Evolutionary conservation across 2,113 vertebrate species (phyloP), one percentile per base, ranked within the genome.

Genomic region (Hippolais icterina): DNA sequence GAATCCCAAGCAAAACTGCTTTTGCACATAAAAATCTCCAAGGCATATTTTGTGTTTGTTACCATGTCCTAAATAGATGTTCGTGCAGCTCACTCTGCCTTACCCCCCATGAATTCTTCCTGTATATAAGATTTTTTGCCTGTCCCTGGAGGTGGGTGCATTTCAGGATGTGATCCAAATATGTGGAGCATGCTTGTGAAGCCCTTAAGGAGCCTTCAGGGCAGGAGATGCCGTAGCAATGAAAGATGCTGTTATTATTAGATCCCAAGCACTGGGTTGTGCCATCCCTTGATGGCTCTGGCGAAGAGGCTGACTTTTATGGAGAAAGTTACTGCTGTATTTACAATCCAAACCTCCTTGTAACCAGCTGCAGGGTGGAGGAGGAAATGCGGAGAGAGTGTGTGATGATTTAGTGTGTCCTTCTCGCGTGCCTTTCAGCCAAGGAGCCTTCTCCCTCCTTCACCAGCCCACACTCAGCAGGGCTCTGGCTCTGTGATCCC

Each of bases 281-380:
- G 94, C 93, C 88, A 90, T 93, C 75, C 77, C 71, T 94, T 94
- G 93, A 90, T 92, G 88, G 93, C 92, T 93, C 35, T 12, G 3
- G 85, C 15, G 31, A 93, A 92, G 83, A 94, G 76, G 90, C 85
- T 95, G 94, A 94, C 76, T 97, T 96, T 97, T 96, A 96, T 95
- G 85, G 90, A 94, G 90, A 93, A 97, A 96, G 94, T 96, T 97
- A 96, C 93, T 95, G 96, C 96, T 83, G 92, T 94, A 94, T 96
- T 97, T 97, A 96, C 96, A 95, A 86, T 94, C 90, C 94, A 96
- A 90, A 95, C 85, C 89, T 95, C 68, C 96, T 94, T 8, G 16
- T 97, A 93, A 86, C 85, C 90, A 93, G 94, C 95, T 31, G 31
- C 95, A 94, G 93, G 93, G 87, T 49, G 69, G 90, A 94, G 88